Evolutionary conservation across 2,888 invertebrate species (phyloP), one percentile per base, ranked within the genome.

Genomic region (Labia minor): DNA sequence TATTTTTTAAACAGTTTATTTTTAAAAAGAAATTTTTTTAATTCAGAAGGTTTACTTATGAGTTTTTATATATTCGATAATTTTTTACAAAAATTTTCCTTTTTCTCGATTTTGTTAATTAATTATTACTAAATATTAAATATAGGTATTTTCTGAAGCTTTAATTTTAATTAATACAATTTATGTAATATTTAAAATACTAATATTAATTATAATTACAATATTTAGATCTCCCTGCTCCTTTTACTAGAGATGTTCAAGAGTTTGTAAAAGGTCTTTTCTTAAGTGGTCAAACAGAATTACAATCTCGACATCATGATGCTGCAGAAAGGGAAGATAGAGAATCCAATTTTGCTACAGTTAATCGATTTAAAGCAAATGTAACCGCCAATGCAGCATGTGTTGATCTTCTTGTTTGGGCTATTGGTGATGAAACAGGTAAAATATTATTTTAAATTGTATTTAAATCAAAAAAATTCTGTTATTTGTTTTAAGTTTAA

Each of bases 381-480:
- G 95, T 97, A 0, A 93, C 94, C 87, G 94, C 95, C 0, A 96
- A 96, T 79, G 95, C 97, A 0, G 95, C 95, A 0, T 98, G 97
- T 75, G 95, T 99, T 0, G 97, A 99, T 78, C 82, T 99, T 6
- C 82, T 99, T 1, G 96, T 98, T 26, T 99, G 98, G 98, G 95
- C 97, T 0, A 95, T 96, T 71, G 90, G 91, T 0, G 97, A 97
- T 77, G 97, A 97, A 81, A 91, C 92, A 75, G 95, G 95, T 72
- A 68, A 1, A 33, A 16, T 21, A 19, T 26, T 63, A 2, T 6
- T n/a, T n/a, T n/a, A n/a, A n/a, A n/a, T n/a, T n/a, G n/a, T n/a
- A n/a, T n/a, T n/a, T n/a, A n/a, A n/a, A n/a, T n/a, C n/a, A 65
- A 14, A 6, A 64, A 64, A 6, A 20, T 64, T 8, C n/a, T 64